Percentiles rank a stretch among this genome's conserved stretches.
Evolutionary conservation across 2,888 invertebrate species (phyloP).

Genomic region (Perithous albicinctus): DNA sequence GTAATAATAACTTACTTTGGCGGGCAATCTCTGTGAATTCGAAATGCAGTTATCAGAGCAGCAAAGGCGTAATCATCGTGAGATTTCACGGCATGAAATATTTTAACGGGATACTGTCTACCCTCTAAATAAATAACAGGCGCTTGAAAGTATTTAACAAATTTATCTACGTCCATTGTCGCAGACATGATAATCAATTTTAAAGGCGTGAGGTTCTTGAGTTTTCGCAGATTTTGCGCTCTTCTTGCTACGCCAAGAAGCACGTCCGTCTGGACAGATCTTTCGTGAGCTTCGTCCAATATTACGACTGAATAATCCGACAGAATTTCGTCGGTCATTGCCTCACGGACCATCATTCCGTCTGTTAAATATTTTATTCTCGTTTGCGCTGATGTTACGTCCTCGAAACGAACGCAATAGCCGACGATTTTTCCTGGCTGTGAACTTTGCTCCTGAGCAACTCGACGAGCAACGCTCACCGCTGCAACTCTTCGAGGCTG

Average conservation of each 20-base stretch:
- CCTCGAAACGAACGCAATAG: constrained; percentile 96
- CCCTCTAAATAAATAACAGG: constrained; percentile 96
- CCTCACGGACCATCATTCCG: constrained; percentile 96
- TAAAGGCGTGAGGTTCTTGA: constrained; percentile 87
- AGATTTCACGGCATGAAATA: constrained; percentile 89
- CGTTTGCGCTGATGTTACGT: constrained; percentile 92
- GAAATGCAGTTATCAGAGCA: constrained; percentile 94
- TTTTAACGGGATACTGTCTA: constrained; percentile 92
- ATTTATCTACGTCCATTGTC: constrained; percentile 98
- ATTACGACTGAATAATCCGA: constrained; percentile 93
- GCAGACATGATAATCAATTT: constrained; percentile 97
- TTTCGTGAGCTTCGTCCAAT: constrained; percentile 97
- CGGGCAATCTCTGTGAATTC: constrained; percentile 93
- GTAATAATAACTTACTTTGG: constrained; percentile 88
- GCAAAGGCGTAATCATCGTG: constrained; percentile 95
- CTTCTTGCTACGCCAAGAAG: constrained; percentile 96
- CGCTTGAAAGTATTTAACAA: constrained; percentile 94
- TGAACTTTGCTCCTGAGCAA: constrained; percentile 94
- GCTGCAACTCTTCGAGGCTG: constrained; percentile 98
- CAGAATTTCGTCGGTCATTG: constrained; percentile 91
- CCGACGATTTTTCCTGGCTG: constrained; percentile 90
- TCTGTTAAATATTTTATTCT: constrained; percentile 97
- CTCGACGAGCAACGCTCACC: constrained; percentile 95
- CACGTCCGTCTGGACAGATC: constrained; percentile 97
- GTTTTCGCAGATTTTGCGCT: constrained; percentile 91